Base-by-base conservation (phyloP, 2,797 vertebrate species). In the Darevskia mixta region DNA sequence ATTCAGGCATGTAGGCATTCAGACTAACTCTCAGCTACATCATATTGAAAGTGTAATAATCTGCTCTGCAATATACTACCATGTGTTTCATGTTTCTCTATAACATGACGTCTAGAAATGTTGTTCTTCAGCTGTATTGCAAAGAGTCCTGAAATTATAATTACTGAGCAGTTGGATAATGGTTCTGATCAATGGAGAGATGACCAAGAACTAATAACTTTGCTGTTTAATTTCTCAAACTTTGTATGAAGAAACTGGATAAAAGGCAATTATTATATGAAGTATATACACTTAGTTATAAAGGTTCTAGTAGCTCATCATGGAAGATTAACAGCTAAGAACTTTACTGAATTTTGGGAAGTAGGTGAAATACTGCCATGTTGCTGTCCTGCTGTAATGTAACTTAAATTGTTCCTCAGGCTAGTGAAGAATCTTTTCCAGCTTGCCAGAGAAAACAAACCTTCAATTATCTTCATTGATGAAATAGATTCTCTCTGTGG, bases 381-480 rank as follows among this genome's bases (percentile, higher is more conserved):
- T 58, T 78, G 67, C 25, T 82, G 61, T 80, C 85, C 82, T 85
- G 69, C n/a, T 85, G 25, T 86, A 79, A 83, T 64, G 58, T 29
- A 81, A 69, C 64, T 87, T 32, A 85, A 67, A 85, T 25, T 82
- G 78, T 90, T 82, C 88, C 91, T 87, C 93, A 99, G 99, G 94
- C 95, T 99, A 95, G 99, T 99, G 92, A 99, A 99, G 97, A 99
- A 98, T 95, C 97, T 99, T 93, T 99, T 99, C 94, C 97, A 95
- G 78, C 97, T 99, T 82, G 99, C 99, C 73, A 97, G 99, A 95
- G 98, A 99, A 89, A 97, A 99, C 96, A 99, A 98, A 90, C 99
- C 99, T 89, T 99, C 99, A 55, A 99, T 99, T 94, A 99, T 99
- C 94, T 99, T 99, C 95, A 99, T 99, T 83, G 99, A 99, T 95